Percentiles rank a stretch among this genome's conserved stretches.
Evolutionary conservation across 2,113 vertebrate genomes (phyloP).

Genomic region (Tetrax tetrax): DNA sequence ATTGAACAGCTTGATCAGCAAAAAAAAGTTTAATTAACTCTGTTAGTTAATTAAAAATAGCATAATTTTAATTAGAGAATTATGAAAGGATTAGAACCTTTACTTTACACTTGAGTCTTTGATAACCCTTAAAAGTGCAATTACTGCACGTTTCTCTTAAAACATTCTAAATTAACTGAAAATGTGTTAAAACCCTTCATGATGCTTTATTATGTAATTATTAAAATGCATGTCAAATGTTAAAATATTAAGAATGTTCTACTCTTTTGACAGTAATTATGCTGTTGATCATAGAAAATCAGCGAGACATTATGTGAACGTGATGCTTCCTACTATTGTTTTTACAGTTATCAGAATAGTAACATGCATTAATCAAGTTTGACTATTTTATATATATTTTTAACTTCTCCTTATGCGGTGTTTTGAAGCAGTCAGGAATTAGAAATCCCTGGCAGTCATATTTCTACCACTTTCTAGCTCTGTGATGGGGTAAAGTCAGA

Average conservation of each 20-base stretch:
- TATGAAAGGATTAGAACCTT: background rate
- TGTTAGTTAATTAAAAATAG: background rate
- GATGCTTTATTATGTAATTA: background rate
- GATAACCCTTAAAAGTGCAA: background rate
- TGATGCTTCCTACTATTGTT: background rate
- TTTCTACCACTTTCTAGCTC: background rate
- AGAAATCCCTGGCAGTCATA: background rate
- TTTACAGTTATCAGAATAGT: background rate
- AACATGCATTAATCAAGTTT: background rate
- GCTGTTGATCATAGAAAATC: background rate
- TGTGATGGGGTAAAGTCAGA: background rate
- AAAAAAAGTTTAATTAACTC: background rate
- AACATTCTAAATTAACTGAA: background rate
- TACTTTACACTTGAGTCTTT: background rate
- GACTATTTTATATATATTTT: background rate
- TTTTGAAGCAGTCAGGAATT: background rate
- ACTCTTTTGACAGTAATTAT: background rate
- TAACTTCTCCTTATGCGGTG: background rate
- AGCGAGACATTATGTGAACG: rapidly evolving
- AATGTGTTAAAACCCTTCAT: background rate
- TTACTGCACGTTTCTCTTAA: background rate
- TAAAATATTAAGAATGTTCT: background rate
- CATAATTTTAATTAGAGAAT: background rate
- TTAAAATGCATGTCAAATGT: background rate
- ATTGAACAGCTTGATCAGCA: constrained; percentile 2